Conservation (phyloP, 2,888 invertebrate species). For the Tuta absoluta region DNA sequence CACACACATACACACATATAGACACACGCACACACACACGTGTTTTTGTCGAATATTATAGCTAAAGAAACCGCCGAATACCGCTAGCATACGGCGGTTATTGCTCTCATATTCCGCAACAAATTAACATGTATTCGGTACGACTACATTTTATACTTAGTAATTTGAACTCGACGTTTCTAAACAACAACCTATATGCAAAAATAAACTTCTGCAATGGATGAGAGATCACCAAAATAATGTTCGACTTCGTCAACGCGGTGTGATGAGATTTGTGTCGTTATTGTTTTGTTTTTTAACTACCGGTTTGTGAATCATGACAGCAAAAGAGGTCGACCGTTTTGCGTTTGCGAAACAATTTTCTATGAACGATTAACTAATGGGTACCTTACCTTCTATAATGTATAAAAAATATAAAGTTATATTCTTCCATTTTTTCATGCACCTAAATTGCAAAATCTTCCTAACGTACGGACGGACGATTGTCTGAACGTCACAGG, state of each 20-base stretch:
- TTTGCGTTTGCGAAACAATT: background rate
- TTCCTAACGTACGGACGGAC: too few species aligned
- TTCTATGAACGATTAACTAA: too few species aligned
- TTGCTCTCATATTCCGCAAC: conserved; percentile 81
- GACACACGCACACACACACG: conserved; percentile 39
- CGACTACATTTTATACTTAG: conserved; percentile 74
- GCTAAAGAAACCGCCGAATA: conserved; percentile 76
- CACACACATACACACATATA: conserved; percentile 45
- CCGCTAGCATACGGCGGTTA: conserved; percentile 78
- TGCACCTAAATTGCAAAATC: too few species aligned
- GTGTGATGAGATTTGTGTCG: conserved; percentile 1
- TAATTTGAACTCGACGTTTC: conserved; percentile 67
- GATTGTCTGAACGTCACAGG: too few species aligned
- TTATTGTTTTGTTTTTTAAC: conserved; percentile 15
- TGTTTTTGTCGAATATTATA: conserved; percentile 77
- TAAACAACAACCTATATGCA: conserved; percentile 32
- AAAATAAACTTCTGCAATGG: conserved; percentile 8
- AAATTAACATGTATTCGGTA: conserved; percentile 81
- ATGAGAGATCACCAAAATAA: background rate
- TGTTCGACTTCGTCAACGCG: background rate
- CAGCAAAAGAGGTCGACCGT: conserved; percentile 46
- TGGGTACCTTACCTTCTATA: too few species aligned
- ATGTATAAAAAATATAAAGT: too few species aligned
- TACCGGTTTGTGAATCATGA: conserved; percentile 29
- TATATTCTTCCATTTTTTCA: too few species aligned